Base-by-base conservation (phyloP, 2,888 invertebrate species). In the Druceiella hillmani region DNA sequence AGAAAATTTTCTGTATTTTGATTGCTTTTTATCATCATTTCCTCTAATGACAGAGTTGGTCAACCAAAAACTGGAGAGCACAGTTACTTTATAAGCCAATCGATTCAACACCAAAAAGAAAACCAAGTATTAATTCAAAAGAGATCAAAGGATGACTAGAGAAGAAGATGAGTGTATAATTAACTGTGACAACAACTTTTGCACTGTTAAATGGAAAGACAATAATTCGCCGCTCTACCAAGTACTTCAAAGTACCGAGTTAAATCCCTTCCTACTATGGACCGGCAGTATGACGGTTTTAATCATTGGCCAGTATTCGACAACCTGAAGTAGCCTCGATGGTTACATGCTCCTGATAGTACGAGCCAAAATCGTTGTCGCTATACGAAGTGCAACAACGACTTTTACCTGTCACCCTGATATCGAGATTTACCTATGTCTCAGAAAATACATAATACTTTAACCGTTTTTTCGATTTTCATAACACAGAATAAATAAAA, bases 141-240 rank as follows among this genome's bases (percentile, higher is more conserved):
- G 47, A 38, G 50, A 56, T 38, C 41, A 35, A 10, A 36, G 29
- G 10, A 47, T 52, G 46, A 38, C 28, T 4, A 38, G 45, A 26
- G 51, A 51, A 26, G 48, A 52, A 15, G 45, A 50, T 11, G 53
- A 53, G 12, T 44, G 31, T 30, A 39, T 50, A 9, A 38, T 44
- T 12, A 45, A 50, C 15, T 38, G 41, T 3, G 52, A 52, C 31
- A 43, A 38, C 5, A 51, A 48, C 38, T 17, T 52, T 9, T 45
- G 50, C 24, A 36, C 50, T 0, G 44, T 52, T 3, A 55, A 55
- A 43, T 57, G 55, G 55, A 53, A 48, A 36, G 55, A 56, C 33
- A 51, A 38, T 10, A 52, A 24, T 38, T 45, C n/a, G 43, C 46
- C 12, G 38, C 33, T n/a, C 38, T 41, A 24, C 38, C 45, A 12